phyloP scores from a whole-genome alignment of 2,888 invertebrate species.

The Chymomyza procnemis region DNA sequence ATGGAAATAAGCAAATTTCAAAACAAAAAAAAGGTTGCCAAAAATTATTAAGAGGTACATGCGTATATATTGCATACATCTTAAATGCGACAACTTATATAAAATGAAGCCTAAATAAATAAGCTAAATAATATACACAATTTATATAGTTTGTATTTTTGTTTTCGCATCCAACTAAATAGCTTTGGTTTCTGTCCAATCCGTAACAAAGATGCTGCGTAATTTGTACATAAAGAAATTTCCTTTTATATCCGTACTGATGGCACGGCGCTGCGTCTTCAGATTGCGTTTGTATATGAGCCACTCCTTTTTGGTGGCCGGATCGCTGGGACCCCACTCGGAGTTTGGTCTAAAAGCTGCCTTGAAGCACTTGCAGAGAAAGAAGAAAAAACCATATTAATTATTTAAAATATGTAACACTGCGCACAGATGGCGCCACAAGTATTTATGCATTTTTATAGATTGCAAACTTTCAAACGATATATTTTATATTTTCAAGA shows the following conservation, averaged over 20 bases:
- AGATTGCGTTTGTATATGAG: conserved; percentile 37
- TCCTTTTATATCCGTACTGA: conserved; percentile 6
- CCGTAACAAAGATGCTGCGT: conserved; percentile 12
- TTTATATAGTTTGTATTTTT: background rate
- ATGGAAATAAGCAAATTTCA: background rate
- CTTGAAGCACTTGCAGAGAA: conserved; percentile 36
- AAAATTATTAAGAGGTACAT: background rate
- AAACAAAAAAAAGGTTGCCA: background rate
- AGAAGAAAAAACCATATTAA: too few relatives aligned
- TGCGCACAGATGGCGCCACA: too few relatives aligned
- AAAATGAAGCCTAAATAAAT: background rate
- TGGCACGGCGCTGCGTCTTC: conserved; percentile 24
- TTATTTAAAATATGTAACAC: background rate
- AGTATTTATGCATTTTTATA: too few relatives aligned
- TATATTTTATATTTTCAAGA: too few relatives aligned
- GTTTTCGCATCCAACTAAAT: background rate
- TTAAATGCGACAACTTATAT: conserved; percentile 6
- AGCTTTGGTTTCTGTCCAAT: conserved; percentile 8
- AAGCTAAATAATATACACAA: background rate
- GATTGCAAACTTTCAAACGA: too few relatives aligned
- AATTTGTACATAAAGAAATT: conserved; percentile 13
- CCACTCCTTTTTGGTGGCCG: conserved; percentile 39
- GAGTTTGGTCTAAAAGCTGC: conserved; percentile 30
- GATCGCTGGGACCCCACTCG: conserved; percentile 50
- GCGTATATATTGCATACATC: background rate